Base-by-base conservation (phyloP, 2,797 vertebrate species). In the Parauchenoglanis punctatus region DNA sequence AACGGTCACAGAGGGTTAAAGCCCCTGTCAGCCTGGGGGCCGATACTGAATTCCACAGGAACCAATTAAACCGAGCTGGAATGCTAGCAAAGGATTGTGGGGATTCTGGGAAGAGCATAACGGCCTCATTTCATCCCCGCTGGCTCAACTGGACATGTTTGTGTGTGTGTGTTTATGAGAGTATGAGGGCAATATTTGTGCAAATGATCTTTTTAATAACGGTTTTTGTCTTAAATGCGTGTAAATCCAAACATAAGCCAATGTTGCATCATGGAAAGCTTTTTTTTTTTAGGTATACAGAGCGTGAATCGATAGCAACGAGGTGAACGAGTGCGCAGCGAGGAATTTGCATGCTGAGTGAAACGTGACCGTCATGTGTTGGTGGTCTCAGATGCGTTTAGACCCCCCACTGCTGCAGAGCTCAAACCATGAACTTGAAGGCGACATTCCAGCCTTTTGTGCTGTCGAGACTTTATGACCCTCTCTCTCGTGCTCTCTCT, bases 401-500 rank as follows among this genome's bases (percentile, higher is more conserved):
- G 89, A 91, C 91, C 91, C 92, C 89, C 91, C 93, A 88, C 85
- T 87, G 93, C 89, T 94, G 91, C 89, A 84, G 90, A 94, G 92
- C 89, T 92, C 91, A 91, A 92, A 95, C 94, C 92, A 94, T 94
- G 90, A 94, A 93, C 92, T 91, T 92, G 86, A 88, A 93, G 93
- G 93, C 90, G 95, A 93, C 93, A 94, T 95, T 95, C 94, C 93
- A 95, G 94, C 93, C 93, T 87, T 88, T 91, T 93, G 91, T 90
- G 88, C 89, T 84, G 88, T 91, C 20, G 0, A 89, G 93, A 94
- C 94, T 93, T 84, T 72, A 84, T 84, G 90, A 92, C 93, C 90
- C 91, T n/a, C 23, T 44, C 89, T 93, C 93, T 93, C 83, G 92
- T 94, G 93, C 90, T 11, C 49, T 11, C 54, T 20, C 77, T 10